Evolutionary conservation across 2,888 invertebrate genomes (phyloP), one percentile per base, ranked within the genome.

Genomic region (Malachius bipustulatus): DNA sequence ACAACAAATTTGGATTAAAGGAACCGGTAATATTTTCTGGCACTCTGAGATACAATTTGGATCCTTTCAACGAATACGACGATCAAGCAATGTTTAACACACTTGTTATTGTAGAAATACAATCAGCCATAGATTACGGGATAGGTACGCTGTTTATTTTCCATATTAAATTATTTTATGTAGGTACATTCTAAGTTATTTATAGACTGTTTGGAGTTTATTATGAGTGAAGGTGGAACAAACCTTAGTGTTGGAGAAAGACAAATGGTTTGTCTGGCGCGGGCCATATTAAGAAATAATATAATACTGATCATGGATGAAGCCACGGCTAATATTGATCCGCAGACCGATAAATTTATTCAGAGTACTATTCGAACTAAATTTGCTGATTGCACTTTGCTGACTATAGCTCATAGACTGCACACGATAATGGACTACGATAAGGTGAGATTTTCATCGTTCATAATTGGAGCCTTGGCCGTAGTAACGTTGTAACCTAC

Each of bases 161-260:
- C n/a, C n/a, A n/a, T n/a, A n/a, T n/a, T n/a, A n/a, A n/a, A n/a
- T n/a, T n/a, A n/a, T n/a, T n/a, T n/a, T n/a, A n/a, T n/a, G n/a
- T n/a, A n/a, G n/a, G n/a, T n/a, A n/a, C n/a, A n/a, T n/a, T n/a
- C n/a, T n/a, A n/a, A n/a, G n/a, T n/a, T n/a, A n/a, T n/a, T 40
- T 42, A 10, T 34, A 50, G 53, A 36, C 16, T 51, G 61, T 11
- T 33, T 87, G 16, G 72, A 79, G 40, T 69, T 67, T 31, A 66
- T 71, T 46, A 71, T 85, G 26, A 66, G 73, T 0, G 82, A 83
- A 55, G 78, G 81, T 1, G 83, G 83, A 1, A 60, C 67, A 6
- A 83, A 83, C 57, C 72, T 85, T 47, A 84, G 83, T 26, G 78
- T 83, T 35, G 88, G 87, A 0, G 82, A 87, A 55, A 64, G 83